These are phyloP conservation scores for Halictus rubicundus DNA, from an alignment of 1,140 invertebrate genomes.

Conservation along the genomic window DNA sequence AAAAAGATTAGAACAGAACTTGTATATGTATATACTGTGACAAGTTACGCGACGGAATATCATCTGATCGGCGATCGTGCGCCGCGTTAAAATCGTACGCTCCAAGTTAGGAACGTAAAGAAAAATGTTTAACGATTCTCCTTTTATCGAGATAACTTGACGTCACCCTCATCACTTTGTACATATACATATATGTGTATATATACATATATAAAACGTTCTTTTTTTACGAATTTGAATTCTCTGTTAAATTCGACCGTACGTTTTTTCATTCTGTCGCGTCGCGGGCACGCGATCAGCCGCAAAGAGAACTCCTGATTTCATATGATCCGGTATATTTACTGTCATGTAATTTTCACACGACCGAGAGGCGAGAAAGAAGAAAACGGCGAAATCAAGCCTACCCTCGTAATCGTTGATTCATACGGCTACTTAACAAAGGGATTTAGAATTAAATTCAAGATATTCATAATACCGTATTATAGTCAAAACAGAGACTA, in stretches of 20 bases:
- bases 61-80: not conserved
- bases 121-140: conserved; percentile 1
- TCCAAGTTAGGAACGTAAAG: conserved; percentile 21
- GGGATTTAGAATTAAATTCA: conserved; percentile 47
- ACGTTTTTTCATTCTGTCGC: not conserved
- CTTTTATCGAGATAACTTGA: not conserved
- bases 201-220: not conserved
- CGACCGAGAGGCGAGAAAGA: not conserved
- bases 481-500: not conserved
- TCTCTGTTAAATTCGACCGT: not conserved
- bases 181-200: not conserved
- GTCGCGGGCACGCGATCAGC: not conserved
- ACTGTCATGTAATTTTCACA: not conserved
- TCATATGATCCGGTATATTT: not conserved
- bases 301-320: not conserved
- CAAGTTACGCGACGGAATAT: conserved; percentile 7
- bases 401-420: conserved; percentile 21
- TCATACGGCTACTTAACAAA: conserved; percentile 51
- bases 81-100: too few species aligned
- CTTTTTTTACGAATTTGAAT: not conserved
- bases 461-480: conserved; percentile 13
- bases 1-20: conserved; percentile 9
- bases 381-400: conserved; percentile 3
- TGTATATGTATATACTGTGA: conserved; percentile 39
- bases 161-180: conserved; percentile 3